Evolutionary conservation across 2,888 invertebrate genomes (phyloP), one percentile per base, ranked within the genome.

Genomic region (Venusia cambrica): DNA sequence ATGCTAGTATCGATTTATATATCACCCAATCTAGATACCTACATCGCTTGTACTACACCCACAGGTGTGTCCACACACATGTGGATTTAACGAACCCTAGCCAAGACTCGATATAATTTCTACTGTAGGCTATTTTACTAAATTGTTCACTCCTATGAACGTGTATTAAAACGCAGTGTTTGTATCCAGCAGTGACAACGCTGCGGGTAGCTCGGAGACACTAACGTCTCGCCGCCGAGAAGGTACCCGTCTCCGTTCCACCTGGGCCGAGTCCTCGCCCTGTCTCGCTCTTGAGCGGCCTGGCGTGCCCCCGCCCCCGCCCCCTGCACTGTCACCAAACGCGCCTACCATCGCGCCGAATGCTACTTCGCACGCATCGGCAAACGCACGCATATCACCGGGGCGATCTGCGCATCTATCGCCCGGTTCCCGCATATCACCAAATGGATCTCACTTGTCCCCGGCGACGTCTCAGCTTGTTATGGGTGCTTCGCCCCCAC

Each of bases 121-220:
- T n/a, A n/a, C n/a, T n/a, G n/a, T n/a, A n/a, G n/a, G n/a, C n/a
- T n/a, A n/a, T n/a, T n/a, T n/a, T 7, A 7, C 7, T 16, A 19
- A 38, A 16, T 11, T 4, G 2, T n/a, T 5, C n/a, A n/a, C n/a
- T n/a, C n/a, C n/a, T n/a, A n/a, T n/a, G n/a, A n/a, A n/a, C n/a
- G n/a, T n/a, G n/a, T n/a, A n/a, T n/a, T n/a, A n/a, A n/a, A n/a
- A n/a, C n/a, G n/a, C n/a, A n/a, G n/a, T 29, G 5, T 57, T 54
- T 51, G 45, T 57, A 41, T 48, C 51, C 73, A 79, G 81, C 84
- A 83, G 87, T 71, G 78, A 79, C 75, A 72, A 62, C 69, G 38
- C 70, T 69, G 60, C 65, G n/a, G 72, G 76, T 57, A 73, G 73
- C 54, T 62, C 73, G 14, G 79, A 78, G 61, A 71, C 77, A 22